Base-by-base conservation (phyloP, 1,140 invertebrate genomes). In the Tetramorium simillimum region DNA sequence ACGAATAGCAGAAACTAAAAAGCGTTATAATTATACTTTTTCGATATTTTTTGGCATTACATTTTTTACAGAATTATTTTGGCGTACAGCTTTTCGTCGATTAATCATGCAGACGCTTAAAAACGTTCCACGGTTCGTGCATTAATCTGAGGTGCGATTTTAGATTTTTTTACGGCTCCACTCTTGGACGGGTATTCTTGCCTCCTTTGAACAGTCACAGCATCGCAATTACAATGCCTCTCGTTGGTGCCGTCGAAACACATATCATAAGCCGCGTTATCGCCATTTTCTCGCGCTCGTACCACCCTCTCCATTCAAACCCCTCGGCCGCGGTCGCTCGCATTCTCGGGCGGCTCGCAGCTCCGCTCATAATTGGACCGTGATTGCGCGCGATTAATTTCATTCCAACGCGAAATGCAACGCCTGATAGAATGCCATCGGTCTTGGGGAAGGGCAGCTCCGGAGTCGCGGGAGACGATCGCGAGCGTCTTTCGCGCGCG, bases 301-400 rank as follows among this genome's bases (percentile, higher is more conserved):
- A 18, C 9, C 28, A 12, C 51, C 37, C 40, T 46, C 37, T 51
- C 46, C 67, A 60, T 56, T 58, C 65, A 72, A n/a, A 10, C 24
- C 21, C 21, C 16, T 56, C 78, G 49, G 28, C 21, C 12, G 63
- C 78, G n/a, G 69, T 72, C 69, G 80, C 37, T 49, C 53, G 80
- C 80, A 33, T 82, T 82, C 53, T 37, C 53, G 51, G 14, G 37
- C 37, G 5, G 33, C 33, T 33, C 43, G 28, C 76, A 9, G 63
- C 67, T 28, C 16, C 49, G 49, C 18, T 73, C 40, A 82, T 82
- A 82, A 82, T 82, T 82, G 67, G 80, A 73, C 80, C 80, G 67
- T 73, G 80, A 82, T 82, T 75, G 80, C 80, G 80, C 53, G 80
- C 80, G 53, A 84, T 84, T 84, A 84, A 84, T 84, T 84, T 84